Evolutionary conservation across 2,113 vertebrate genomes (phyloP).

Genomic region (Oceanodroma tethys): DNA sequence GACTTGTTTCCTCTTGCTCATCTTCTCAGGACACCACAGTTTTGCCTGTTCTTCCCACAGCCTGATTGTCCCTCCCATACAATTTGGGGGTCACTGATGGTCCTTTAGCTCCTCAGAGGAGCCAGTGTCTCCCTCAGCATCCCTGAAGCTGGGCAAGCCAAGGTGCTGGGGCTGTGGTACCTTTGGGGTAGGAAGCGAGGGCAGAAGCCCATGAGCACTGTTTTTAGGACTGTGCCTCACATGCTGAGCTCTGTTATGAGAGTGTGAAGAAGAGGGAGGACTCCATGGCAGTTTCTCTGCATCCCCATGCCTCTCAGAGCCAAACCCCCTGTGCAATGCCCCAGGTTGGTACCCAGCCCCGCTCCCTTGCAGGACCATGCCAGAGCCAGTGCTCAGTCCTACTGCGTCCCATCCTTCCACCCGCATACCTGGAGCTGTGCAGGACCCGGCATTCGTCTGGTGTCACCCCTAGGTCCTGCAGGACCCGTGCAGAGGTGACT

Average conservation of each 20-base stretch:
- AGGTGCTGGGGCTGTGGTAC: background rate
- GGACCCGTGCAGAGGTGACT: background rate
- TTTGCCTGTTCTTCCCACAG: background rate
- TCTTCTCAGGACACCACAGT: background rate
- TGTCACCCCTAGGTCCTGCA: background rate
- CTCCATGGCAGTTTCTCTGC: background rate
- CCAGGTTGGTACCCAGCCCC: background rate
- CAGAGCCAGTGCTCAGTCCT: background rate
- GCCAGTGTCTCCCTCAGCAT: background rate
- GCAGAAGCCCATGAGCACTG: background rate
- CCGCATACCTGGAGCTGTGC: background rate
- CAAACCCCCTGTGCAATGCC: background rate
- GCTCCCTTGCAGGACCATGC: background rate
- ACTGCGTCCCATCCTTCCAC: background rate
- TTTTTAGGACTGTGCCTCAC: background rate
- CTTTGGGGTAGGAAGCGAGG: background rate
- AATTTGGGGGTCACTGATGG: background rate
- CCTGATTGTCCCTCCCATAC: background rate
- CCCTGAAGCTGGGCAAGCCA: background rate
- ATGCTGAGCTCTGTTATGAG: background rate
- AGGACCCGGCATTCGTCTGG: background rate
- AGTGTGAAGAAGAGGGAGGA: background rate
- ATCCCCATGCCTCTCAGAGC: background rate
- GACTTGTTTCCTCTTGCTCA: background rate
- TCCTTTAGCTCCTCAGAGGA: background rate